Conservation (phyloP, 2,888 invertebrate species). For the Mactromeris polynyma region DNA sequence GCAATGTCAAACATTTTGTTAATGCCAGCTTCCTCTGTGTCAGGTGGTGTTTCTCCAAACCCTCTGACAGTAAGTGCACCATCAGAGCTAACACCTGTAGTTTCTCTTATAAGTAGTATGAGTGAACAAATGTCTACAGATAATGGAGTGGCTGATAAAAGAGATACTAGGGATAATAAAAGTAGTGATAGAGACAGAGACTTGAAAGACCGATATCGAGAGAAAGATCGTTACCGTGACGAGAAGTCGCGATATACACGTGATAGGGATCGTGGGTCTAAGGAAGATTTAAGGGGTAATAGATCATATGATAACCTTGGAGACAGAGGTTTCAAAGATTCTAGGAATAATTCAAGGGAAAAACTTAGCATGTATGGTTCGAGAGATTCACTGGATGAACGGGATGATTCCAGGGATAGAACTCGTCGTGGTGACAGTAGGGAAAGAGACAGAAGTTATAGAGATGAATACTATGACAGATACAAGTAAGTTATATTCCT, state of each 20-base stretch:
- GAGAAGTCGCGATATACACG: conserved; percentile 44
- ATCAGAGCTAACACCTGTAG: conserved; percentile 63
- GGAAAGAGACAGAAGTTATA: conserved; percentile 55
- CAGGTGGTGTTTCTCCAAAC: conserved; percentile 10
- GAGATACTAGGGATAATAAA: conserved; percentile 27
- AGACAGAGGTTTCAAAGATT: conserved; percentile 62
- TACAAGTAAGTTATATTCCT: conserved; percentile 60
- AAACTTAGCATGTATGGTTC: conserved; percentile 60
- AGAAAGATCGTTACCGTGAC: conserved; percentile 47
- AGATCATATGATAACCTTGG: conserved; percentile 61
- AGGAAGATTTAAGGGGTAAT: conserved; percentile 61
- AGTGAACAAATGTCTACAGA: conserved; percentile 70
- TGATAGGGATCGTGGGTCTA: conserved; percentile 55
- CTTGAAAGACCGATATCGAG: conserved; percentile 38
- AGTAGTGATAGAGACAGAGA: conserved; percentile 29
- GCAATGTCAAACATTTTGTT: conserved; percentile 76
- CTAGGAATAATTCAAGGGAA: conserved; percentile 65
- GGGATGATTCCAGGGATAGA: conserved; percentile 58
- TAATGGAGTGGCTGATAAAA: conserved; percentile 34
- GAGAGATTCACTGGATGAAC: conserved; percentile 56
- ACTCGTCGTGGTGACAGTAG: conserved; percentile 56
- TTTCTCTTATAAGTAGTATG: conserved; percentile 70
- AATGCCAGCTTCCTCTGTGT: conserved; percentile 74
- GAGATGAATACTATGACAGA: conserved; percentile 61
- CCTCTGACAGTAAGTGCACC: conserved; percentile 32